phyloP scores from a whole-genome alignment of 2,888 invertebrate species.

The Scaptomyza parva region DNA sequence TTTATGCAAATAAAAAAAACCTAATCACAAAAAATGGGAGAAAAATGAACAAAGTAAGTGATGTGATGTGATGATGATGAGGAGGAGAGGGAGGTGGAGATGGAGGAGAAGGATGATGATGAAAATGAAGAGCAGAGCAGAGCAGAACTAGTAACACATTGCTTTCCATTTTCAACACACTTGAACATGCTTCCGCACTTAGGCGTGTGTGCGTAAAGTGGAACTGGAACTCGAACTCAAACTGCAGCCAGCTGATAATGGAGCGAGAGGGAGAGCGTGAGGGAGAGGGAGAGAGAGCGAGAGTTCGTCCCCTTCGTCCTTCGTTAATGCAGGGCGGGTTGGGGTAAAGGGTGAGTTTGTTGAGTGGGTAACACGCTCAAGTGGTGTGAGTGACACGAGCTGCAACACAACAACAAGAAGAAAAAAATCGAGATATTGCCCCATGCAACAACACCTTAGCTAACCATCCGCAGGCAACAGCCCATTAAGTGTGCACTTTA shows the following conservation, averaged over 20 bases:
- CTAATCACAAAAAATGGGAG: too few species aligned
- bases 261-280: too few species aligned
- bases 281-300: too few species aligned
- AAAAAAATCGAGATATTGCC: too few species aligned
- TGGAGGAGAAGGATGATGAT: too few species aligned
- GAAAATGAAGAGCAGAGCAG: constrained; percentile 13
- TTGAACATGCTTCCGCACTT: constrained; percentile 83
- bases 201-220: constrained; percentile 66
- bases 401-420: constrained; percentile 18
- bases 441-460: constrained; percentile 2
- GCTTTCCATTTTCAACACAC: constrained; percentile 76
- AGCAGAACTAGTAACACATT: constrained; percentile 54
- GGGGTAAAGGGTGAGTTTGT: constrained; percentile 9
- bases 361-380: constrained; percentile 41
- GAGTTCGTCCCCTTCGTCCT: too few species aligned
- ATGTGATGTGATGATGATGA: constrained; percentile 9
- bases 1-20: too few species aligned
- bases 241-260: constrained; percentile 19
- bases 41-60: too few species aligned
- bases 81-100: too few species aligned
- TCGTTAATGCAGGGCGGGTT: too few species aligned
- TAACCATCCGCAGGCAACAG: constrained; percentile 50
- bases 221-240: constrained; percentile 45
- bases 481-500: constrained; percentile 69
- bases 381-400: constrained; percentile 65